Conservation (phyloP, 2,113 vertebrate genomes). For the Otocyon megalotis region DNA sequence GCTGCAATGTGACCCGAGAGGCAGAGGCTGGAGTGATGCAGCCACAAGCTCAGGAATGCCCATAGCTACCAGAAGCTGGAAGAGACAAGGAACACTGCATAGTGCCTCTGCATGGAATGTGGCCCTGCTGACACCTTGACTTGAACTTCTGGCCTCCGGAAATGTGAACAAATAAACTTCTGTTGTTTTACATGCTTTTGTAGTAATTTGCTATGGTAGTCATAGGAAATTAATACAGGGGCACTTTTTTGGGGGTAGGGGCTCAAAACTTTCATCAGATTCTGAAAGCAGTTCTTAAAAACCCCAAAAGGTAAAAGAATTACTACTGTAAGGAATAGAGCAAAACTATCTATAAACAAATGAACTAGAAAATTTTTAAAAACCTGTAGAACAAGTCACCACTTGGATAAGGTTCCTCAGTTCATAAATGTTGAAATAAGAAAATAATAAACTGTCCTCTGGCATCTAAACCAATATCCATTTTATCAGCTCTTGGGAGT, state of each 20-base stretch:
- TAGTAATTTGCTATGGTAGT: neutral
- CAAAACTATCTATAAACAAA: neutral
- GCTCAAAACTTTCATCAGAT: neutral
- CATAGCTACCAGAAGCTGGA: neutral
- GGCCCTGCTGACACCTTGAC: neutral
- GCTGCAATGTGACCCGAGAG: neutral
- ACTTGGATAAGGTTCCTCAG: neutral
- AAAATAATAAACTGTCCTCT: neutral
- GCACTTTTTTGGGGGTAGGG: neutral
- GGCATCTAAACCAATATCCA: constrained; percentile 7
- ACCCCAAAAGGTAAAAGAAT: constrained; percentile 6
- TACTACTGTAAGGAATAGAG: neutral
- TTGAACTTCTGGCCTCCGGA: neutral
- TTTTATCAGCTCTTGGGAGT: neutral
- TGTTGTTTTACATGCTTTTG: neutral
- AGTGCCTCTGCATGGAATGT: neutral
- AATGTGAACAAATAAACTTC: neutral
- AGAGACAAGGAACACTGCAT: neutral
- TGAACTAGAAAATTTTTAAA: neutral
- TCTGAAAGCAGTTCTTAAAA: neutral
- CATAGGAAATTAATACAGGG: neutral
- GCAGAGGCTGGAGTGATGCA: neutral
- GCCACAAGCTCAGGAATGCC: neutral
- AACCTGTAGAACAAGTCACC: constrained; percentile 12
- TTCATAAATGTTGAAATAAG: neutral